Conservation (phyloP, 1,140 invertebrate genomes). For the Neotoxoptera formosana region DNA sequence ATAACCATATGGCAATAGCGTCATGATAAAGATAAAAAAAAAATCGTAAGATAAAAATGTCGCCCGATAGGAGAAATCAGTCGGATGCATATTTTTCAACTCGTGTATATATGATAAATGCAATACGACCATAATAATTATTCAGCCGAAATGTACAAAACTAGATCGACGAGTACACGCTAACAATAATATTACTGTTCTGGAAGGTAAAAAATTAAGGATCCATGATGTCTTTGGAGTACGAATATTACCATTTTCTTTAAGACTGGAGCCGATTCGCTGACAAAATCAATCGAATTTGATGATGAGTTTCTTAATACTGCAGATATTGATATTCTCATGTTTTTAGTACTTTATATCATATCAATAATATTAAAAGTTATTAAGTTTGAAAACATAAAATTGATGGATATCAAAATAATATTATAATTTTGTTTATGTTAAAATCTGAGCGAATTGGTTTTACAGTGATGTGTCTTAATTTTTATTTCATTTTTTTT, state of each 20-base stretch:
- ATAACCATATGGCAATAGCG: background rate
- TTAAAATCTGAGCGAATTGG: too few relatives aligned
- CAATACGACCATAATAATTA: background rate
- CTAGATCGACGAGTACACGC: background rate
- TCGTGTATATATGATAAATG: too few relatives aligned
- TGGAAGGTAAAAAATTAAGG: too few relatives aligned
- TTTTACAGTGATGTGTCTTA: too few relatives aligned
- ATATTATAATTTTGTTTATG: too few relatives aligned
- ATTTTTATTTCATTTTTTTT: too few relatives aligned
- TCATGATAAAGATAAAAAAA: background rate
- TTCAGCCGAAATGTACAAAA: background rate
- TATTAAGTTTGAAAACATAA: too few relatives aligned
- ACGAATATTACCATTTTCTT: too few relatives aligned
- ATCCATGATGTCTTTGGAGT: too few relatives aligned
- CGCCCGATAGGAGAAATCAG: background rate
- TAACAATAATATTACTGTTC: background rate
- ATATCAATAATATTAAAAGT: too few relatives aligned
- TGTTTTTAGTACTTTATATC: too few relatives aligned
- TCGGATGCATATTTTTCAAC: background rate
- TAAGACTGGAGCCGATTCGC: background rate
- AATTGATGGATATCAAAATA: too few relatives aligned
- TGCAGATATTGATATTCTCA: background rate
- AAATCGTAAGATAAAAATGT: background rate
- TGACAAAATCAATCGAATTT: background rate
- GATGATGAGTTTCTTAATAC: background rate